Percentiles rank a stretch among this genome's conserved stretches.
phyloP scores from a whole-genome alignment of 2,113 vertebrate species.

The Nothoprocta perdicaria region DNA sequence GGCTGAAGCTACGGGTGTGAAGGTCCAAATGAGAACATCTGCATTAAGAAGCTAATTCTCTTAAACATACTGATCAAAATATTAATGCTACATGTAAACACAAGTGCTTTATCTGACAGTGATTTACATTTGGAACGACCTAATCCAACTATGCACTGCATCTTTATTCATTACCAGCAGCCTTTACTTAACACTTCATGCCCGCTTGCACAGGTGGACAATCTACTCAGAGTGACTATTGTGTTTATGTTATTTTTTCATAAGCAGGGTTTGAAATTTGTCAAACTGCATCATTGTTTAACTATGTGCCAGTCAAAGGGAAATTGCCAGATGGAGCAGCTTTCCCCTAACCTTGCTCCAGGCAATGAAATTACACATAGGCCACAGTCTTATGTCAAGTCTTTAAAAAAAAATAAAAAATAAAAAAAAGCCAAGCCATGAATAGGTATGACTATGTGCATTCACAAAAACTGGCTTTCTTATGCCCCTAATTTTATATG shows the following conservation, averaged over 20 bases:
- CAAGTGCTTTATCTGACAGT: slow-evolving; percentile 84
- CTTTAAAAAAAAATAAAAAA: slow-evolving; percentile 29
- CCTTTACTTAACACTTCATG: slow-evolving; percentile 88
- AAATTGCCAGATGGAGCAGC: slow-evolving; percentile 87
- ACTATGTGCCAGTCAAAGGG: slow-evolving; percentile 87
- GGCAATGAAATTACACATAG: slow-evolving; percentile 84
- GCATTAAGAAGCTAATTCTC: slow-evolving; percentile 89
- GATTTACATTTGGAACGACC: slow-evolving; percentile 86
- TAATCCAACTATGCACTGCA: slow-evolving; percentile 82
- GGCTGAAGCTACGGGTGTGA: slow-evolving; percentile 76
- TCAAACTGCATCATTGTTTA: slow-evolving; percentile 96
- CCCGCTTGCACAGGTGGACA: slow-evolving; percentile 88
- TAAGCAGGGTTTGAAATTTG: slow-evolving; percentile 93
- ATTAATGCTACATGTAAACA: slow-evolving; percentile 88
- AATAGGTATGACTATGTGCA: slow-evolving; percentile 79
- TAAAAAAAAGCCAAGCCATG: slow-evolving; percentile 50
- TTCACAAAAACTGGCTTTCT: slow-evolving; percentile 78
- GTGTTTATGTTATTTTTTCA: slow-evolving; percentile 93
- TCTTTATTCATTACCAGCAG: slow-evolving; percentile 85
- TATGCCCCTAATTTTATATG: slow-evolving; percentile 80
- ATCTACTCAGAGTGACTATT: slow-evolving; percentile 81
- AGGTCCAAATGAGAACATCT: slow-evolving; percentile 81
- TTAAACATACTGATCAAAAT: slow-evolving; percentile 91
- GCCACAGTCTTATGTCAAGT: slow-evolving; percentile 79
- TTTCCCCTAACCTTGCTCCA: slow-evolving; percentile 84